A percentile compares a stretch with the other conserved stretches of the same genome.
Evolutionary conservation across 2,888 invertebrate species (phyloP).

Genomic region (Drosophila cracens): DNA sequence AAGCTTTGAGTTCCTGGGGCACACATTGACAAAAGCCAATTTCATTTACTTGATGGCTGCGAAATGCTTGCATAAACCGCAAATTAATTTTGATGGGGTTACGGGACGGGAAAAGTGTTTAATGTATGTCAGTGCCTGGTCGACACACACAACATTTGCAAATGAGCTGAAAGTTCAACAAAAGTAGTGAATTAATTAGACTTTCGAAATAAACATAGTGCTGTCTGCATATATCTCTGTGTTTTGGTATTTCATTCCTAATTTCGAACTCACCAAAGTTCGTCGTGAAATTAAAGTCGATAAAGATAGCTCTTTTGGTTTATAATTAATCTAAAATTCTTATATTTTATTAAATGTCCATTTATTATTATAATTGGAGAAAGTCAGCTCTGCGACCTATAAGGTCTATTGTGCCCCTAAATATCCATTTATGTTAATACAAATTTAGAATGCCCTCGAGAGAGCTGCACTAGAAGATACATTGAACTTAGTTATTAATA

Average conservation of each 20-base stretch:
- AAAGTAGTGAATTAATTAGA: constrained; percentile 16
- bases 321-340: not conserved
- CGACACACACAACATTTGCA: constrained; percentile 13
- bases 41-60: constrained; percentile 58
- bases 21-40: constrained; percentile 64
- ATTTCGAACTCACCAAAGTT: not conserved
- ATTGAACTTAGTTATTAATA: not conserved
- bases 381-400: no score
- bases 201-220: not conserved
- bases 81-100: constrained; percentile 51
- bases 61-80: constrained; percentile 53
- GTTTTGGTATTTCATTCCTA: not conserved
- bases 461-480: not conserved
- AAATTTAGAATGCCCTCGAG: not conserved
- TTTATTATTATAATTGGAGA: not conserved
- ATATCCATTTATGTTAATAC: not conserved
- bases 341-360: not conserved
- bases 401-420: not conserved
- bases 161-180: constrained; percentile 18
- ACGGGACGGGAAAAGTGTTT: constrained; percentile 17
- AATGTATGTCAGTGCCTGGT: constrained; percentile 22
- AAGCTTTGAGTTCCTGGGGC: constrained; percentile 10
- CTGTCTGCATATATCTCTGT: not conserved
- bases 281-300: not conserved
- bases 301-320: not conserved